Evolutionary conservation across 2,888 invertebrate species (phyloP).

Genomic region (Nephrotoma appendiculata): DNA sequence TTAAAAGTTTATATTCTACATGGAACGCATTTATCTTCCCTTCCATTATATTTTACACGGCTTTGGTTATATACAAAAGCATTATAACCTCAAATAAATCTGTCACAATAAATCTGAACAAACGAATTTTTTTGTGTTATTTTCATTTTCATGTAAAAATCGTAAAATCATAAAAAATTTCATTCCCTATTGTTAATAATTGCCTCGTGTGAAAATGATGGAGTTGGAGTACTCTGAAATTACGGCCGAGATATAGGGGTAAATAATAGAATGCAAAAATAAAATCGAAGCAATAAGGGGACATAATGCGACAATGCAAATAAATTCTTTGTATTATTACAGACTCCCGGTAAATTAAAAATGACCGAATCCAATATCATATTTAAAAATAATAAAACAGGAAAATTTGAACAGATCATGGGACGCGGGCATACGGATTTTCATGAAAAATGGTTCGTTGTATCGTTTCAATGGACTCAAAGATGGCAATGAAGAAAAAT

Average conservation of each 20-base stretch:
- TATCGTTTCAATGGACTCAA: conserved; percentile 91
- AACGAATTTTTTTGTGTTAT: background rate
- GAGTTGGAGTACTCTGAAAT: conserved; percentile 80
- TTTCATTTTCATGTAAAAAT: background rate
- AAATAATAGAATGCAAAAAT: conserved; percentile 51
- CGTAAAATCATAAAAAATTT: background rate
- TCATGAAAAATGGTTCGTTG: conserved; percentile 76
- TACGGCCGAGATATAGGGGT: conserved; percentile 68
- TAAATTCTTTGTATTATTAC: conserved; percentile 17
- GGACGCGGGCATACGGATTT: conserved; percentile 73
- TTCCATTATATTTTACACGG: background rate
- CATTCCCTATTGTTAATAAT: background rate
- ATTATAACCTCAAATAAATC: background rate
- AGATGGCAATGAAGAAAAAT: conserved; percentile 85
- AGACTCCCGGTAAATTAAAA: conserved; percentile 86
- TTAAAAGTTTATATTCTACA: background rate
- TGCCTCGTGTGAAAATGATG: conserved; percentile 41
- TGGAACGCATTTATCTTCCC: background rate
- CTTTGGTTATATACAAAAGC: background rate
- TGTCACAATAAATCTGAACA: background rate
- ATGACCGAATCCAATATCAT: conserved; percentile 79
- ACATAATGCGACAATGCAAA: background rate
- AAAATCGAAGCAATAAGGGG: background rate
- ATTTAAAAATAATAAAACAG: conserved; percentile 93
- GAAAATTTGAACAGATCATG: conserved; percentile 84